phyloP scores from a whole-genome alignment of 2,113 vertebrate genomes.

The Lophius piscatorius region DNA sequence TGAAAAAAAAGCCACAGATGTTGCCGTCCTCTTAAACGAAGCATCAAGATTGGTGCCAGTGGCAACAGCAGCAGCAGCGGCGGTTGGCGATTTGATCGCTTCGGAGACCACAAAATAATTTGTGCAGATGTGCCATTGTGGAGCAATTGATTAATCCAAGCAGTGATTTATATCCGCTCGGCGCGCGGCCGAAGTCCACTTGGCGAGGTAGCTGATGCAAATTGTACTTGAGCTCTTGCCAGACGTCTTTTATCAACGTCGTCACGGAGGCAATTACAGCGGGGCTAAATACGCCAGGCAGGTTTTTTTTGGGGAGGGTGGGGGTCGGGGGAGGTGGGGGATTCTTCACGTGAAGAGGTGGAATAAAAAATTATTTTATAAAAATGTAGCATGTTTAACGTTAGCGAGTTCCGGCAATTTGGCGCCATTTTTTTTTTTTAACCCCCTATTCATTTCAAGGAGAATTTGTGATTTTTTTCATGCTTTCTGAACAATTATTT shows the following conservation, averaged over 20 bases:
- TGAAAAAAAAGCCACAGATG: slow-evolving; percentile 57
- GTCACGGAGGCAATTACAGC: slow-evolving; percentile 60
- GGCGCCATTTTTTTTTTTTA: too few species aligned
- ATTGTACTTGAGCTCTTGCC: slow-evolving; percentile 62
- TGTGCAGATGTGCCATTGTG: slow-evolving; percentile 65
- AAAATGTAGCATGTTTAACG: background rate
- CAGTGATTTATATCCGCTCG: slow-evolving; percentile 64
- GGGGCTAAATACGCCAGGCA: slow-evolving; percentile 47
- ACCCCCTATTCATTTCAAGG: too few species aligned
- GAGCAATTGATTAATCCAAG: slow-evolving; percentile 60
- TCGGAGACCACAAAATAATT: slow-evolving; percentile 68
- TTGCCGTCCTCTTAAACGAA: slow-evolving; percentile 71
- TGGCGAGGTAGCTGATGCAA: slow-evolving; percentile 70
- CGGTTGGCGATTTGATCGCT: slow-evolving; percentile 63
- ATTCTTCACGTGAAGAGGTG: too few species aligned
- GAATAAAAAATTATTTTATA: too few species aligned
- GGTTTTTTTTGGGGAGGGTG: background rate
- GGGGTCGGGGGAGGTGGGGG: slow-evolving; percentile 4
- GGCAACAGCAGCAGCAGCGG: slow-evolving; percentile 60
- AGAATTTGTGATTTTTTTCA: too few species aligned
- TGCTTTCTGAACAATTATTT: background rate
- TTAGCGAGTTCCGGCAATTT: too few species aligned
- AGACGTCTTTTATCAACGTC: slow-evolving; percentile 66
- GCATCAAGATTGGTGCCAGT: too few species aligned
- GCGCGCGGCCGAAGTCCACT: slow-evolving; percentile 42